phyloP scores from a whole-genome alignment of 2,797 vertebrate species.

The Pogonophryne albipinna region DNA sequence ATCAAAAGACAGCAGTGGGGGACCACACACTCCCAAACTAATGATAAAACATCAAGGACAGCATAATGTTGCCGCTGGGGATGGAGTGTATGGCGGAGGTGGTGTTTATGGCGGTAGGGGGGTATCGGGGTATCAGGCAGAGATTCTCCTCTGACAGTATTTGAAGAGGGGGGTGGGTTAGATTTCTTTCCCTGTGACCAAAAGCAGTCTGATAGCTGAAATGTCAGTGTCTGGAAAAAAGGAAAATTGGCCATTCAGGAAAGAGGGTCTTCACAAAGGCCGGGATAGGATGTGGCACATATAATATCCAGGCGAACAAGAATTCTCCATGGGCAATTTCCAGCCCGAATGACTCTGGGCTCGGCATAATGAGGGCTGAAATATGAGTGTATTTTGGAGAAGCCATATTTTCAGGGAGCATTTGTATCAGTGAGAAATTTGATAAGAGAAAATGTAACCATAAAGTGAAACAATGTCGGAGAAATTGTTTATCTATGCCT shows the following conservation, averaged over 20 bases:
- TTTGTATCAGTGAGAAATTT: conserved; percentile 78
- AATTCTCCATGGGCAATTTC: conserved; percentile 88
- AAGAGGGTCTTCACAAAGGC: conserved; percentile 85
- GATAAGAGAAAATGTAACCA: conserved; percentile 81
- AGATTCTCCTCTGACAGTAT: conserved; percentile 81
- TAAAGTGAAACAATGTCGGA: conserved; percentile 80
- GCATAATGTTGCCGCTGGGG: conserved; percentile 83
- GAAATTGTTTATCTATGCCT: conserved; percentile 80
- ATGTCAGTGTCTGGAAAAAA: conserved; percentile 84
- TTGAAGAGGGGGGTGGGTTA: conserved; percentile 75
- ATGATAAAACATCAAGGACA: conserved; percentile 88
- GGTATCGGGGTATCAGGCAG: conserved; percentile 73
- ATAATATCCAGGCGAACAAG: conserved; percentile 87
- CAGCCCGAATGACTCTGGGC: conserved; percentile 84
- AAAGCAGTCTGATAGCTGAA: conserved; percentile 84
- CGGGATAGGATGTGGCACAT: conserved; percentile 86
- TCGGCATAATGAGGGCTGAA: conserved; percentile 81
- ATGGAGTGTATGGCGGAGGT: conserved; percentile 70
- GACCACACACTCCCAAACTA: conserved; percentile 85
- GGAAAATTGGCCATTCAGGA: conserved; percentile 86
- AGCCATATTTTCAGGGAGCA: conserved; percentile 78
- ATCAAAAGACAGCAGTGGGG: conserved; percentile 86
- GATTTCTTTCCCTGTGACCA: conserved; percentile 80
- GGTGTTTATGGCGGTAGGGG: conserved; percentile 70
- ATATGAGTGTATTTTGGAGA: conserved; percentile 80